phyloP scores from a whole-genome alignment of 2,797 vertebrate species.

The Sebastes baramenuke region DNA sequence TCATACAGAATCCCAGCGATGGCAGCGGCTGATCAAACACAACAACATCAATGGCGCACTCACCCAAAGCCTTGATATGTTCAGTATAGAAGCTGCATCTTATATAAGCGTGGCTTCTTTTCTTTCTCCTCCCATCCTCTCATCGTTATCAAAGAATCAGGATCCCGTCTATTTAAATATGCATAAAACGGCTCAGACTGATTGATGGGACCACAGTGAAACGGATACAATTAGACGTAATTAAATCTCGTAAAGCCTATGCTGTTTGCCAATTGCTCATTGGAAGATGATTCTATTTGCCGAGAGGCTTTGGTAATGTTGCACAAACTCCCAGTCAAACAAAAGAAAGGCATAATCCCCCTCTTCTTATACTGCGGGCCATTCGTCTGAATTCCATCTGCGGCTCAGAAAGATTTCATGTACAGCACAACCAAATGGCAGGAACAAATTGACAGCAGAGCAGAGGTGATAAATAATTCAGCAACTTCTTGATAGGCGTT shows the following conservation, averaged over 20 bases:
- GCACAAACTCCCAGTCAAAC: slow-evolving; percentile 53
- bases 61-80: slow-evolving; percentile 52
- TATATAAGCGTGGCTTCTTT: slow-evolving; percentile 40
- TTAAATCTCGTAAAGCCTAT: slow-evolving; percentile 67
- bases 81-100: slow-evolving; percentile 35
- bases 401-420: slow-evolving; percentile 66
- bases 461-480: slow-evolving; percentile 78
- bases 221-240: slow-evolving; percentile 71
- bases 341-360: slow-evolving; percentile 63
- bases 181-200: slow-evolving; percentile 56
- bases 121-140: slow-evolving; percentile 33
- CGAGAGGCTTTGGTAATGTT: slow-evolving; percentile 62
- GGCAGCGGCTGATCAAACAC: slow-evolving; percentile 67
- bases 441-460: slow-evolving; percentile 65
- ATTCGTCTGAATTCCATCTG: slow-evolving; percentile 60
- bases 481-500: slow-evolving; percentile 70
- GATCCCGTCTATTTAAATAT: slow-evolving; percentile 58
- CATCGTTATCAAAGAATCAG: slow-evolving; percentile 60
- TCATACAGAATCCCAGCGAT: slow-evolving; percentile 65
- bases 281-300: slow-evolving; percentile 64
- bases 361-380: slow-evolving; percentile 39
- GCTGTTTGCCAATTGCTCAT: slow-evolving; percentile 66
- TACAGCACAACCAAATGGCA: slow-evolving; percentile 69
- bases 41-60: slow-evolving; percentile 55
- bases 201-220: slow-evolving; percentile 67